Conservation (phyloP, 2,797 vertebrate genomes). For the Sebastiscus tertius region DNA sequence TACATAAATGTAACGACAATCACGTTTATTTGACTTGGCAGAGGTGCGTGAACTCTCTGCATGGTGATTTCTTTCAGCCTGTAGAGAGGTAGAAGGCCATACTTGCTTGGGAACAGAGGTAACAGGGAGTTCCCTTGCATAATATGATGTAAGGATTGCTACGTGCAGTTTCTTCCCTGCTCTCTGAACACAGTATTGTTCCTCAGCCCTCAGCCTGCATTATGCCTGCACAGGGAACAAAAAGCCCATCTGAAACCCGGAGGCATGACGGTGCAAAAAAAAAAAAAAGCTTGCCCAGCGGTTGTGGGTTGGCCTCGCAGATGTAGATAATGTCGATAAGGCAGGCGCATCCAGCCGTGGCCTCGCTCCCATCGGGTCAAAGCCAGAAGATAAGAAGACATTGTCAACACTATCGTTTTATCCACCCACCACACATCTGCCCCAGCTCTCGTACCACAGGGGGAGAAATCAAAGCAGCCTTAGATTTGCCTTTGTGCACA, state of each 20-base stretch:
- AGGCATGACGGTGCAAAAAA: slow-evolving; percentile 51
- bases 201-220: slow-evolving; percentile 79
- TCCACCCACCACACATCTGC: slow-evolving; percentile 64
- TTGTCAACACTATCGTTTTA: slow-evolving; percentile 62
- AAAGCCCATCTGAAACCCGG: slow-evolving; percentile 73
- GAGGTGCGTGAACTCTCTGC: background rate
- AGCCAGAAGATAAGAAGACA: slow-evolving; percentile 74
- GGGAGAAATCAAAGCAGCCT: slow-evolving; percentile 35
- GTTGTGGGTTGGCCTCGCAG: slow-evolving; percentile 50
- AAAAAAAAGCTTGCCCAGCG: slow-evolving; percentile 31
- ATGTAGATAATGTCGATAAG: slow-evolving; percentile 75
- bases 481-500: slow-evolving; percentile 55
- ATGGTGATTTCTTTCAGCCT: background rate
- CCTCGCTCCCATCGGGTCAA: slow-evolving; percentile 74
- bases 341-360: slow-evolving; percentile 71
- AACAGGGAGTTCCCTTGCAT: slow-evolving; percentile 59
- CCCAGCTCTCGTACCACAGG: slow-evolving; percentile 28
- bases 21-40: slow-evolving; percentile 40
- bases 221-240: slow-evolving; percentile 66
- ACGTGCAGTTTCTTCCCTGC: slow-evolving; percentile 82
- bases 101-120: slow-evolving; percentile 20
- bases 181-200: slow-evolving; percentile 76
- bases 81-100: slow-evolving; percentile 5
- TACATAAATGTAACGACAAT: background rate
- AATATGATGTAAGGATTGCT: slow-evolving; percentile 51